A percentile compares a stretch with the other conserved stretches of the same genome.
phyloP scores from a whole-genome alignment of 2,797 vertebrate genomes.

The Iguana delicatissima region DNA sequence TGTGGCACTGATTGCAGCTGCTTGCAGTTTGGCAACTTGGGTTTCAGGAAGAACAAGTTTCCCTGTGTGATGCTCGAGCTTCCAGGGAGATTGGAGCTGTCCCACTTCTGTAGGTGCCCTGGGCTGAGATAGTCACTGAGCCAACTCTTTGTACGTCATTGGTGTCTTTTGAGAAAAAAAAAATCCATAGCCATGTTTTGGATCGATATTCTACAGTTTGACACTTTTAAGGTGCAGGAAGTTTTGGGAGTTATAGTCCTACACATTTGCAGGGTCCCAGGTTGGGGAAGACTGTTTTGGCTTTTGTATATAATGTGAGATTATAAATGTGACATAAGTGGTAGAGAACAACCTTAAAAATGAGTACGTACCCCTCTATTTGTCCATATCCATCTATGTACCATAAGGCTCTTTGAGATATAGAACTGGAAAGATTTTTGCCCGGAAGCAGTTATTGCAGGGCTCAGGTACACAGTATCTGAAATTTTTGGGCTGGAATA shows the following conservation, averaged over 20 bases:
- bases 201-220: background rate
- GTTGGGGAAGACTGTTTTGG: background rate
- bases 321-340: background rate
- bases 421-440: background rate
- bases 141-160: too few species aligned
- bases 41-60: conserved; percentile 29
- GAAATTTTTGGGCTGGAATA: background rate
- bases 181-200: background rate
- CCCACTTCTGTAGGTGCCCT: background rate
- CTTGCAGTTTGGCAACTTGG: background rate
- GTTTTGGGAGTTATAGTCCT: background rate
- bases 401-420: too few species aligned
- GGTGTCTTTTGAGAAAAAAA: background rate
- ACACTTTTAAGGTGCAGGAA: background rate
- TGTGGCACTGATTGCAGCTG: background rate
- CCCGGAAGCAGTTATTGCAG: background rate
- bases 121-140: background rate
- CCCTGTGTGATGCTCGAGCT: background rate
- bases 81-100: background rate
- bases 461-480: background rate
- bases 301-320: too few species aligned
- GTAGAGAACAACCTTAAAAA: background rate
- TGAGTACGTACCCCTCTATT: background rate
- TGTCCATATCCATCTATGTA: background rate
- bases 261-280: background rate